phyloP scores from a whole-genome alignment of 2,113 vertebrate species.

The Microcebus lehilahytsara region DNA sequence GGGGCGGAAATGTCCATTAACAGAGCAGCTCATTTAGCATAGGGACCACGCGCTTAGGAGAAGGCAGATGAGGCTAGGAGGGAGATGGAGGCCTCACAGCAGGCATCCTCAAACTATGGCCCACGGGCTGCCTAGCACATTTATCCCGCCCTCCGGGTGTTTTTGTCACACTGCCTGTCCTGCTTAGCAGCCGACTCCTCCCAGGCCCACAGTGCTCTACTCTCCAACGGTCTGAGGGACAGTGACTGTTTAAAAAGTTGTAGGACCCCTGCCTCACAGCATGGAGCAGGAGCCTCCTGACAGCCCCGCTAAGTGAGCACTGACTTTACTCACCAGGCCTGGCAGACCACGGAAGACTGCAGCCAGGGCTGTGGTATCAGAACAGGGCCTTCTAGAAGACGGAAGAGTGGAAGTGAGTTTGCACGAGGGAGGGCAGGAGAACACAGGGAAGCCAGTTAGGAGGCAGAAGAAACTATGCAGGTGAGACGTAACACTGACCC shows the following conservation, averaged over 20 bases:
- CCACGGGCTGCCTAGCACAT: too few species aligned
- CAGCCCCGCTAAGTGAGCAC: too few species aligned
- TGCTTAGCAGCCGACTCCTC: too few species aligned
- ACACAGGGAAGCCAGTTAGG: neutral
- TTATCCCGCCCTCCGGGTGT: too few species aligned
- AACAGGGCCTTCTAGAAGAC: rapidly evolving
- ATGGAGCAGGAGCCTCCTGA: neutral
- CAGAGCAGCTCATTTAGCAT: neutral
- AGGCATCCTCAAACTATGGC: neutral
- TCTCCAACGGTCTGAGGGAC: too few species aligned
- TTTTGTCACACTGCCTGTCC: too few species aligned
- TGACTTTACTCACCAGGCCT: neutral
- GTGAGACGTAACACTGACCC: neutral
- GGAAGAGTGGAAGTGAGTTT: too few species aligned
- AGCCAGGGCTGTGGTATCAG: neutral
- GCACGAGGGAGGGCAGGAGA: neutral
- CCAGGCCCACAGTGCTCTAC: too few species aligned
- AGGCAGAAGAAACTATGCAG: neutral
- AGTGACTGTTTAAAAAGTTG: too few species aligned
- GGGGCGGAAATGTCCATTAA: rapidly evolving
- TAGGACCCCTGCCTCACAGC: neutral
- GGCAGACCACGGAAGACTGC: neutral
- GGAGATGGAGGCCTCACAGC: neutral
- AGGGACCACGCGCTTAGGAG: rapidly evolving
- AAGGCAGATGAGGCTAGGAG: neutral